phyloP scores from a whole-genome alignment of 2,113 vertebrate species.

The Sebastes schlegelii region DNA sequence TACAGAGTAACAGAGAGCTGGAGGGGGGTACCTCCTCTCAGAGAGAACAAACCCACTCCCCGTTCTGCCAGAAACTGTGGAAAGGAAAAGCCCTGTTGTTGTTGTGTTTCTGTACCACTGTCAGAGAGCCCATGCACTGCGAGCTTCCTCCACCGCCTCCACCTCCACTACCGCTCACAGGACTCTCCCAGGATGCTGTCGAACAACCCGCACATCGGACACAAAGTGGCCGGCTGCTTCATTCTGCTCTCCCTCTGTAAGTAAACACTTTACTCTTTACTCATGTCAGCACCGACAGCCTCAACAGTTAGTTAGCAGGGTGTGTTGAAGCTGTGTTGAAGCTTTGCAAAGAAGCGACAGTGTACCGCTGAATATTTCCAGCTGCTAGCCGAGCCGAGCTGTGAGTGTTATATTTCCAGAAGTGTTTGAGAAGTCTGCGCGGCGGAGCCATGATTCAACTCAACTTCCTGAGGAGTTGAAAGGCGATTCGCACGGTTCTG shows the following conservation, averaged over 20 bases:
- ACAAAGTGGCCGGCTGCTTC: conserved; percentile 67
- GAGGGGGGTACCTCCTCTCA: conserved; percentile 26
- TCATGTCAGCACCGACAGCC: neutral
- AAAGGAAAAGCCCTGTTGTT: conserved; percentile 56
- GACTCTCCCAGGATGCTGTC: conserved; percentile 73
- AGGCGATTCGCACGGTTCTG: conserved; percentile 20
- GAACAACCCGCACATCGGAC: conserved; percentile 47
- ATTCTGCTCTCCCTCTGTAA: conserved; percentile 77
- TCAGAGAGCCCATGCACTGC: conserved; percentile 59
- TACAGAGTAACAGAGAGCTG: conserved; percentile 4
- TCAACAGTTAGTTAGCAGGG: conserved; percentile 27
- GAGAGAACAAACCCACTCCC: conserved; percentile 57
- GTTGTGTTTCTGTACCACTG: conserved; percentile 46
- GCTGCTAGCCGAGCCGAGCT: neutral
- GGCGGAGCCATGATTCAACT: conserved; percentile 59
- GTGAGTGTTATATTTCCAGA: neutral
- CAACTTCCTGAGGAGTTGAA: conserved; percentile 76
- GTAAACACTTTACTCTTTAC: conserved; percentile 71
- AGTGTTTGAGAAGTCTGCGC: conserved; percentile 55
- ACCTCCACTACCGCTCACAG: conserved; percentile 22
- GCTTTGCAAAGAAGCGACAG: neutral
- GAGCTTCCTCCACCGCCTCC: conserved; percentile 28
- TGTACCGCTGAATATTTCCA: neutral
- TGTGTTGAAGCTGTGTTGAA: conserved; percentile 9
- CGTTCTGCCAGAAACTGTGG: conserved; percentile 61